Evolutionary conservation across 2,888 invertebrate genomes (phyloP), one percentile per base, ranked within the genome.

Genomic region (Lepidocyrtoides sp.): DNA sequence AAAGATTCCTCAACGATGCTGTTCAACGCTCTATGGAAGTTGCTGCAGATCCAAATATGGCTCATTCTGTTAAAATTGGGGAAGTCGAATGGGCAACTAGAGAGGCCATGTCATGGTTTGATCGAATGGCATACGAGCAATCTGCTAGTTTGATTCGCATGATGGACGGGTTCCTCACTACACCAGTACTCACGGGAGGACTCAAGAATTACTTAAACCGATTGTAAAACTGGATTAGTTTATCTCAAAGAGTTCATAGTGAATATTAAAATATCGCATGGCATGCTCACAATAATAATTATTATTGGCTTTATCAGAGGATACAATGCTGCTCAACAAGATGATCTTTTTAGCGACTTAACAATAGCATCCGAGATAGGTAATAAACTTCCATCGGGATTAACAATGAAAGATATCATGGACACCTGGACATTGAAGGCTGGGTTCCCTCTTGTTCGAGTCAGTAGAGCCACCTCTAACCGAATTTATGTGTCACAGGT

Each of bases 371-470:
- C 92, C 0, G 69, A 91, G 17, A 75, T 60, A 4, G 60, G 51
- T 12, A 32, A 66, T 2, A 89, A 36, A 77, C 36, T 93, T 36
- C 93, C 93, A 36, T n/a, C 10, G 0, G 66, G 87, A 69, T 20
- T 88, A 14, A 94, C 93, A 0, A 87, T 94, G 20, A 93, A 94
- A 88, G 91, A 92, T 0, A 92, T 94, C 17, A 93, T 94, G 94
- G 93, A 94, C 75, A 93, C 94, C 17, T 94, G 93, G 94, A 94
- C 94, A 0, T 90, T 92, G 7, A 93, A 94, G 77, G 72, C 91
- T 10, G 93, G 94, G 14, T 93, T 92, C 79, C 94, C 94, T 10
- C 82, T 94, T 10, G 87, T 94, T 20, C 84, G 93, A 1, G 94
- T 94, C 2, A 87, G 90, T 26, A 54, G 57, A 7, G 92, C 88